Evolutionary conservation across 1,140 invertebrate species (phyloP), one percentile per base, ranked within the genome.

Genomic region (Drosophila nikananu): DNA sequence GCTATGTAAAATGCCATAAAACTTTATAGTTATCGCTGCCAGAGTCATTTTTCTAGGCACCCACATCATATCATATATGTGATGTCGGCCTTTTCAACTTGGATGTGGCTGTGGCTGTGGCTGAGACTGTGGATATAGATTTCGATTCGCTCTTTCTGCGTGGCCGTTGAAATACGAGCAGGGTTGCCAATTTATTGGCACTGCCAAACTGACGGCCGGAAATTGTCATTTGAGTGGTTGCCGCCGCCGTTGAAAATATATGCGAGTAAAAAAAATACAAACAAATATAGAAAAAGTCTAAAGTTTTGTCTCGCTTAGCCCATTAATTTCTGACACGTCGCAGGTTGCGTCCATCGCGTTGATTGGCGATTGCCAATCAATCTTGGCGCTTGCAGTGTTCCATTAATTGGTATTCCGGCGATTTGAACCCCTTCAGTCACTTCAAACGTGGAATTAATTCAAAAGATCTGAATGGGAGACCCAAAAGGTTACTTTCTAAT

Each of bases 151-250:
- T 27, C 35, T 49, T 49, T 49, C 66, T 70, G 73, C 77, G 77
- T 79, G 77, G 77, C 75, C 77, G 77, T 79, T 84, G 83, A 87
- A 87, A 87, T 87, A 87, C 77, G 84, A 87, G 83, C 86, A 75
- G 84, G 81, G 84, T 81, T 87, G 86, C 84, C 81, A 80, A 87
- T 83, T 89, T 84, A 87, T 87, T 89, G 83, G 77, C 83, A 80
- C 67, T 80, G 84, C 71, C 84, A 83, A 89, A 77, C 81, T 86
- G 84, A 87, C 76, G 77, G 77, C 84, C 83, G 83, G 83, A 87
- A 87, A 87, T 87, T 87, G 83, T 87, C 81, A 87, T 89, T 89
- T 84, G 81, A 83, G 77, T 83, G 71, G 62, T 59, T 70, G 57
- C 71, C 32, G 72, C 72, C 51, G 74, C 39, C 59, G 67, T 63